These are phyloP conservation scores for Macaria notata DNA, from an alignment of 2,888 invertebrate species.

Conservation along the genomic window DNA sequence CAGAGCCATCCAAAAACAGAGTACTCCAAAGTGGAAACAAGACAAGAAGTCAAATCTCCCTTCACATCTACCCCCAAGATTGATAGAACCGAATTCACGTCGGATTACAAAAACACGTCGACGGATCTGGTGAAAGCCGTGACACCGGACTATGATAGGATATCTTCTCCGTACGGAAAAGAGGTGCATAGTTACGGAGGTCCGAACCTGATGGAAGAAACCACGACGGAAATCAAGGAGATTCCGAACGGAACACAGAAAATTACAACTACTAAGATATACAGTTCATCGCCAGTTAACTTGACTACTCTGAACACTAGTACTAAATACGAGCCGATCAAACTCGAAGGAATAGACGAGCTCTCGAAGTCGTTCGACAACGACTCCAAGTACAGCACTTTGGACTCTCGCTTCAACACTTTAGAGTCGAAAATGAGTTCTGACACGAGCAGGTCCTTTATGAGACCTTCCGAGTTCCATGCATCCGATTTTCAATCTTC, in stretches of 20 bases:
- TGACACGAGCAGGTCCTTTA: constrained; percentile 75
- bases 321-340: constrained; percentile 74
- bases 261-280: constrained; percentile 81
- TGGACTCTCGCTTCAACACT: constrained; percentile 73
- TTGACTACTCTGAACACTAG: constrained; percentile 63
- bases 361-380: constrained; percentile 77
- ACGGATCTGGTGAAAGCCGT: constrained; percentile 66
- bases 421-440: constrained; percentile 73
- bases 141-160: constrained; percentile 70
- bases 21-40: constrained; percentile 56
- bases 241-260: constrained; percentile 81
- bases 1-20: constrained; percentile 69
- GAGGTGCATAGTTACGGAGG: constrained; percentile 67
- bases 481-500: constrained; percentile 61
- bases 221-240: constrained; percentile 77
- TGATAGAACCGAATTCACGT: constrained; percentile 41
- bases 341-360: constrained; percentile 78
- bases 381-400: constrained; percentile 72
- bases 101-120: constrained; percentile 47
- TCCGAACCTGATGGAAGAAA: constrained; percentile 75
- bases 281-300: constrained; percentile 80
- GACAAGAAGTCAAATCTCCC: constrained; percentile 67
- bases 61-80: constrained; percentile 71
- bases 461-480: constrained; percentile 78
- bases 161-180: constrained; percentile 70